A percentile compares a stretch with the other conserved stretches of the same genome.
phyloP scores from a whole-genome alignment of 2,113 vertebrate species.

The Phycodurus eques region DNA sequence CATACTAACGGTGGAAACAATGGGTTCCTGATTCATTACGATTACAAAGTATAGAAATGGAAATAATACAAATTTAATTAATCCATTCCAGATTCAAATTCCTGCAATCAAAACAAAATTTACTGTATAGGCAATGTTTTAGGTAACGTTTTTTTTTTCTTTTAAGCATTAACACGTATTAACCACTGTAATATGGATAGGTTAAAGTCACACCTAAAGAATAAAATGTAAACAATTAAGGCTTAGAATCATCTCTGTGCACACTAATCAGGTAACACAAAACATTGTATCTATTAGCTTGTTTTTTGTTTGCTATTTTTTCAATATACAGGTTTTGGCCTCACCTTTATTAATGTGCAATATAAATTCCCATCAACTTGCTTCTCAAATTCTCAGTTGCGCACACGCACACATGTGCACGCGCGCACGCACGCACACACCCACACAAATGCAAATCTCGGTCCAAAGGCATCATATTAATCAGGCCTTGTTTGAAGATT shows the following conservation, averaged over 20 bases:
- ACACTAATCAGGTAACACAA: background rate
- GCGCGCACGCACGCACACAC: background rate
- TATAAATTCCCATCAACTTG: background rate
- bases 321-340: background rate
- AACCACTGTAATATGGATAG: no score
- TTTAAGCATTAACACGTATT: no score
- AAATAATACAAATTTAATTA: no score
- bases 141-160: no score
- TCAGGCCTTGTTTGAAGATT: constrained; percentile 57
- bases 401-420: no score
- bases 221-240: background rate
- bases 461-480: constrained; percentile 37
- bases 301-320: background rate
- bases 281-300: background rate
- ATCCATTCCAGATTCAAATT: no score
- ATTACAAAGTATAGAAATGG: no score
- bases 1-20: no score
- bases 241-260: background rate
- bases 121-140: no score
- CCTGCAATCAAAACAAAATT: no score
- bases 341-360: background rate
- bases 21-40: no score
- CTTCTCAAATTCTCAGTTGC: background rate
- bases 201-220: background rate
- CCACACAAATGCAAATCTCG: background rate